A percentile compares a stretch with the other conserved stretches of the same genome.
Evolutionary conservation across 2,113 vertebrate genomes (phyloP).

Genomic region (Microcebus tavaratra): DNA sequence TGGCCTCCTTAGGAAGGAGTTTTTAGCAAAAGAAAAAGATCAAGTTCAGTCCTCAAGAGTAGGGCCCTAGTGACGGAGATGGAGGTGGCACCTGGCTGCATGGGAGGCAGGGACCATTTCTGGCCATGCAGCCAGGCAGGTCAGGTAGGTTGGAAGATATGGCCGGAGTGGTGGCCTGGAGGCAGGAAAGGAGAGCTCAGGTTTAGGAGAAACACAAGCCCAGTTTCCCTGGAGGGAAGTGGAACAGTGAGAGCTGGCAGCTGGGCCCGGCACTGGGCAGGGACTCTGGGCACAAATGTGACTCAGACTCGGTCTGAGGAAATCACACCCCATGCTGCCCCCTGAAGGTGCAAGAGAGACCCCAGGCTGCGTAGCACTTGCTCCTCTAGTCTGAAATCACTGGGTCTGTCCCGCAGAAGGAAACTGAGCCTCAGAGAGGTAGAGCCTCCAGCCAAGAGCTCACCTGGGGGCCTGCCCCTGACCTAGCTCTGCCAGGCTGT

Average conservation of each 20-base stretch:
- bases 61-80: accelerated
- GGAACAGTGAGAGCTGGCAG: not conserved
- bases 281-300: not conserved
- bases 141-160: not conserved
- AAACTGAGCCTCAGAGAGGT: not conserved
- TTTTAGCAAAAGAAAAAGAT: too few species aligned
- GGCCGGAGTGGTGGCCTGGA: not conserved
- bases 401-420: accelerated
- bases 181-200: not conserved
- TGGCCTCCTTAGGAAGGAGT: too few species aligned
- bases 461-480: not conserved
- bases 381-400: not conserved
- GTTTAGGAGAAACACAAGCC: too few species aligned
- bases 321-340: accelerated
- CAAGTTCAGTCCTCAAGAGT: not conserved
- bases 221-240: not conserved
- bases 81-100: not conserved
- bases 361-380: accelerated
- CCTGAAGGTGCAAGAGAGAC: not conserved
- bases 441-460: not conserved
- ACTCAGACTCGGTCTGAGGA: not conserved
- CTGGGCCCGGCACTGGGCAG: not conserved
- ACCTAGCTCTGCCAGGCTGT: not conserved
- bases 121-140: not conserved
- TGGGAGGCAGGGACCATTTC: not conserved